These are phyloP conservation scores for Drosophila helvetica DNA, from an alignment of 2,888 invertebrate genomes.

Conservation along the genomic window DNA sequence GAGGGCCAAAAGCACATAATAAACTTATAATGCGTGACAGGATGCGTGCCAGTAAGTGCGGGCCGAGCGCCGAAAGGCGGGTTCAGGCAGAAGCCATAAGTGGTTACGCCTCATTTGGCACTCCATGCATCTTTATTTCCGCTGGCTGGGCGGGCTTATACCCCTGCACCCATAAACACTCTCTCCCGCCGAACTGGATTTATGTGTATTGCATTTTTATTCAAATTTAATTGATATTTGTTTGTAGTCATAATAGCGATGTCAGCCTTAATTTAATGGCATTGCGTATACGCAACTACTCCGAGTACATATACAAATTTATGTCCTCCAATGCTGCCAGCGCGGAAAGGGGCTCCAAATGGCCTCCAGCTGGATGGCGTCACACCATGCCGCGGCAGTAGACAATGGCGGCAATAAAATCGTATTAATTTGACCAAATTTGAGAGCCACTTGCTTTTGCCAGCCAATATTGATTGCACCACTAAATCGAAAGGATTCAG, in stretches of 20 bases:
- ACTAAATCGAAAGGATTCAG: not conserved
- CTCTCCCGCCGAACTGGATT: conserved; percentile 30
- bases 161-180: conserved; percentile 5
- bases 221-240: conserved; percentile 71
- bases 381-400: conserved; percentile 24
- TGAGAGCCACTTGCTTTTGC: not conserved
- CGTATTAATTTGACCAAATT: conserved; percentile 29
- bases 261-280: conserved; percentile 39
- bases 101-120: conserved; percentile 63
- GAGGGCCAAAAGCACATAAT: conserved; percentile 58
- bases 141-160: not conserved
- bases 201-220: conserved; percentile 71
- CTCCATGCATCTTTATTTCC: conserved; percentile 50
- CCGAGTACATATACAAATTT: conserved; percentile 19
- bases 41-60: conserved; percentile 29
- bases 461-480: not conserved
- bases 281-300: conserved; percentile 29
- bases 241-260: conserved; percentile 43
- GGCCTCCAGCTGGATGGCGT: conserved; percentile 44
- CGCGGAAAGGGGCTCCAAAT: conserved; percentile 5
- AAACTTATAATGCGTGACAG: conserved; percentile 67
- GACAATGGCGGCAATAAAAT: conserved; percentile 27
- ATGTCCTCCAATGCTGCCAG: conserved; percentile 14
- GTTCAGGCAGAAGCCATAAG: conserved; percentile 42
- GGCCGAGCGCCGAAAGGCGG: conserved; percentile 15